Base-by-base conservation (phyloP, 1,140 invertebrate species). In the Schlechtendalia chinensis region DNA sequence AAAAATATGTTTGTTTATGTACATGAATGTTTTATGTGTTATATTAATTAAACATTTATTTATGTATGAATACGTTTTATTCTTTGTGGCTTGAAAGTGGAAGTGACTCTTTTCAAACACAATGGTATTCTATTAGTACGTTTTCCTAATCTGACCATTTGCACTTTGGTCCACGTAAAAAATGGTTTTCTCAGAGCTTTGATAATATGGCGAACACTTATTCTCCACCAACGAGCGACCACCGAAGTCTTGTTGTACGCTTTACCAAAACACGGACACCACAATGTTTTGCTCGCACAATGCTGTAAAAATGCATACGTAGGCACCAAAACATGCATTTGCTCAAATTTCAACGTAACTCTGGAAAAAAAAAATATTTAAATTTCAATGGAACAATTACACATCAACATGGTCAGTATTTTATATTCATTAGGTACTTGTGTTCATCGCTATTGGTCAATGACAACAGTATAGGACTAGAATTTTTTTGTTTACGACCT, bases 141-240 rank as follows among this genome's bases (percentile, higher is more conserved):
- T 63, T 61, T 79, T 63, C 56, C 58, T 27, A 79, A 79, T 50
- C 75, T 79, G 17, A 79, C 75, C 75, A 79, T 79, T 27, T 79
- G 22, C 10, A 79, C 39, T 47, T 61, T 63, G 0, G 29, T 61
- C 75, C 54, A 61, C 2, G 22, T 14, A 29, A 79, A 79, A 79
- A 79, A 79, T 11, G 75, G 75, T 50, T 61, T 59, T 16, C 58
- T 79, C 39, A 79, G 8, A 6, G 75, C n/a, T 47, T 50, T 79
- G 19, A 79, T 63, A 29, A 79, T 5, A 29, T 79, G 75, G 8
- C 5, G 29, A 16, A 50, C 6, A 5, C 75, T 61, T 45, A 24
- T 61, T 47, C 17, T 58, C 75, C 75, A 79, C 75, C 75, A 79
- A 19, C 75, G 56, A 1, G 5, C 14, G 6, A 27, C 6, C 17